Evolutionary conservation across 2,888 invertebrate species (phyloP), one percentile per base, ranked within the genome.

Genomic region (Conus canariensis): DNA sequence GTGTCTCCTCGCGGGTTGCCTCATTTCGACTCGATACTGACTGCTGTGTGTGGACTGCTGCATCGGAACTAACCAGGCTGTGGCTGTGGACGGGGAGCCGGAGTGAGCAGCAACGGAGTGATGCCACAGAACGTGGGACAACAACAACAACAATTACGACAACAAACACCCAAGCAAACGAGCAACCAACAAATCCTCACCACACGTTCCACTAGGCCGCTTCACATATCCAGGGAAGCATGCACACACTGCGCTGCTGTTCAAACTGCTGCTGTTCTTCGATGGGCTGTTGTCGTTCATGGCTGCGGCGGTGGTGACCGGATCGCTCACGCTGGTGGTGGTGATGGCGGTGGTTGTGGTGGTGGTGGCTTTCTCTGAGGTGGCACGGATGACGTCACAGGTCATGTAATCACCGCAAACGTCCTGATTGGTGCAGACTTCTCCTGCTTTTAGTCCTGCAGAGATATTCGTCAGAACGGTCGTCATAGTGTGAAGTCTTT

Each of bases 401-500:
- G 30, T 64, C 85, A 86, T 86, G 64, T 86, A 10, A 58, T 86
- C 85, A 16, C 85, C 85, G 22, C 85, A 86, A 19, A 9, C 16
- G 85, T 64, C 25, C 19, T 6, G n/a, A 7, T 6, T 64, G 60
- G 85, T 14, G 85, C 85, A 86, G 30, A 7, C 7, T 22, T 10
- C 14, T 16, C 85, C 85, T 30, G 30, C 85, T 22, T 83, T 19
- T 19, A 58, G 56, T 7, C 58, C 83, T 83, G 58, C 5, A 74
- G 6, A 74, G n/a, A 70, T 8, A n/a, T 45, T 45, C 45, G 45
- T 45, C 45, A 45, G 45, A 45, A 45, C 45, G 45, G 45, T 45
- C 7, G 64, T 64, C 14, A 64, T 16, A 64, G 45, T 45, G 45
- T 45, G 45, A 45, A 45, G 45, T 45, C 45, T 45, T 1, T 2